Evolutionary conservation across 1,140 invertebrate species (phyloP).

Genomic region (Bombus terrestris): DNA sequence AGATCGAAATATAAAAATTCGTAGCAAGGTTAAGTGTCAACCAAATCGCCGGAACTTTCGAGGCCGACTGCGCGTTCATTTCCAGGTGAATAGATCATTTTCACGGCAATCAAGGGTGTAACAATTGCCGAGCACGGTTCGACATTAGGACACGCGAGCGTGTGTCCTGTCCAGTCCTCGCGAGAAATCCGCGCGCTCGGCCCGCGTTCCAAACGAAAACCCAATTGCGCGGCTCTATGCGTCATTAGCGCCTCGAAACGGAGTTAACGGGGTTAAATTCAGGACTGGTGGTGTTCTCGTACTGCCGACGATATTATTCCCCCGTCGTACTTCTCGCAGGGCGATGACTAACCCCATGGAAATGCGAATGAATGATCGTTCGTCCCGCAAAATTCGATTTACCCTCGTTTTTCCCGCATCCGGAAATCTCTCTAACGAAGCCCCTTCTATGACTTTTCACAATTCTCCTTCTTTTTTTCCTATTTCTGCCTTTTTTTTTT

Average conservation of each 20-base stretch:
- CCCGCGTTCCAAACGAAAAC: conserved; percentile 69
- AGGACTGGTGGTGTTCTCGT: conserved; percentile 60
- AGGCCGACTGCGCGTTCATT: background rate
- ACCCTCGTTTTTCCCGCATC: conserved; percentile 19
- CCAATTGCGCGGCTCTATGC: conserved; percentile 77
- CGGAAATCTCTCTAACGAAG: conserved; percentile 40
- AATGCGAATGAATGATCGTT: conserved; percentile 65
- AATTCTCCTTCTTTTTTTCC: background rate
- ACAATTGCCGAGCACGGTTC: conserved; percentile 32
- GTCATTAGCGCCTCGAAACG: conserved; percentile 79
- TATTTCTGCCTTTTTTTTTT: background rate
- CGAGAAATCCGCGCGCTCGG: conserved; percentile 45
- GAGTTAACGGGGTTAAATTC: conserved; percentile 76
- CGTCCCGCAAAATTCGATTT: conserved; percentile 62
- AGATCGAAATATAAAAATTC: background rate
- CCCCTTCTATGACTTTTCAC: conserved; percentile 26
- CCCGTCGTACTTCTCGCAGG: background rate
- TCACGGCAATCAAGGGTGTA: conserved; percentile 41
- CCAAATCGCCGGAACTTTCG: background rate
- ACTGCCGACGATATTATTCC: conserved; percentile 74
- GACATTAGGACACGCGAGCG: conserved; percentile 52
- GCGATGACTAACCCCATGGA: conserved; percentile 56
- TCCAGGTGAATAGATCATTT: conserved; percentile 62
- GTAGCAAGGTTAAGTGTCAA: background rate
- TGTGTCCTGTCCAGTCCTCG: conserved; percentile 20